Evolutionary conservation across 2,888 invertebrate species (phyloP).

Genomic region (Drosophila falleni): DNA sequence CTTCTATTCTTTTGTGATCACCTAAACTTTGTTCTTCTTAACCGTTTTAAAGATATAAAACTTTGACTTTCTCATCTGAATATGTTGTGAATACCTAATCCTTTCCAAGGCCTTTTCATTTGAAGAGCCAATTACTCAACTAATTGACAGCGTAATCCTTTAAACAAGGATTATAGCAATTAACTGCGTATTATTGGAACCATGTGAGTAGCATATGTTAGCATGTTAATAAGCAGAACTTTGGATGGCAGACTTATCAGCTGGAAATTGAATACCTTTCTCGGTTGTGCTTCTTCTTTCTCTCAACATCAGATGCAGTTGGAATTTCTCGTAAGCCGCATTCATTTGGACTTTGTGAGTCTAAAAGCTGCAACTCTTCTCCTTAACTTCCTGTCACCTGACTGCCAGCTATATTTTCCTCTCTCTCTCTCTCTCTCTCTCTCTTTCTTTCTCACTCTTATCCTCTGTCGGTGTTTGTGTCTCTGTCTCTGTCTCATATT

Average conservation of each 20-base stretch:
- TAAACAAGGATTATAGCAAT: background rate
- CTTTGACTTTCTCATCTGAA: background rate
- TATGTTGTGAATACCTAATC: background rate
- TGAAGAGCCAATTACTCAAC: background rate
- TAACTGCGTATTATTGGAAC: background rate
- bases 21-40: background rate
- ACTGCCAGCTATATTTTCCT: background rate
- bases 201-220: too few relatives aligned
- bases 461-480: slow-evolving; percentile 5
- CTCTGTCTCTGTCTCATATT: slow-evolving; percentile 46
- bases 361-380: slow-evolving; percentile 39
- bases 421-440: background rate
- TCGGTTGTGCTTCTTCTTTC: background rate
- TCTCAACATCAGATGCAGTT: slow-evolving; percentile 3
- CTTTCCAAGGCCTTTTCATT: background rate
- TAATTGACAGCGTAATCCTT: background rate
- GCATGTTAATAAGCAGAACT: background rate
- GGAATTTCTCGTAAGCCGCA: slow-evolving; percentile 19
- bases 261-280: background rate
- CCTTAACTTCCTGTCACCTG: slow-evolving; percentile 33
- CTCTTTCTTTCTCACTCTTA: background rate
- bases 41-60: background rate
- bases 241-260: background rate
- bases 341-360: slow-evolving; percentile 28
- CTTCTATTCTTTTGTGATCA: background rate